Percentiles rank a stretch among this genome's conserved stretches.
These are phyloP conservation scores for Alloplasta piceator DNA, from an alignment of 2,888 invertebrate species.

Conservation along the genomic window DNA sequence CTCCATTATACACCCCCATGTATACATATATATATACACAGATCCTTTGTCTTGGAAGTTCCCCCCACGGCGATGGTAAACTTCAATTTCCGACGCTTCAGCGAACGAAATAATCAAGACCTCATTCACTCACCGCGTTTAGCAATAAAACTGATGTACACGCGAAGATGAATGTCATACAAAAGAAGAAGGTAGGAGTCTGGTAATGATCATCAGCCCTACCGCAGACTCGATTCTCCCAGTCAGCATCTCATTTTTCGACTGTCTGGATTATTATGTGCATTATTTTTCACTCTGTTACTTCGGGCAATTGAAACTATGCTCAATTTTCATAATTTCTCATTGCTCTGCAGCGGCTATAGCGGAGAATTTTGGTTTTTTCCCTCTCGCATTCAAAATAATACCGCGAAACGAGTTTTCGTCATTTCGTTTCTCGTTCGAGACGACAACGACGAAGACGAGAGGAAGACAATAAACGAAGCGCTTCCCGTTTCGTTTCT, in stretches of 20 bases:
- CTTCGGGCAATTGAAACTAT: background rate
- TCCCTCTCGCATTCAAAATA: background rate
- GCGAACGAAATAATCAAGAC: conserved; percentile 51
- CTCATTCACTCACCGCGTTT: conserved; percentile 22
- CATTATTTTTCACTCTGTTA: background rate
- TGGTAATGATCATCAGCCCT: conserved; percentile 28
- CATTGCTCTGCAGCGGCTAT: background rate
- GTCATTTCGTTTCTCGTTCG: conserved; percentile 47
- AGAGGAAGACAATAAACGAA: conserved; percentile 57
- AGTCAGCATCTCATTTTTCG: background rate
- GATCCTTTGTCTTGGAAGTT: conserved; percentile 41
- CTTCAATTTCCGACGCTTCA: conserved; percentile 34
- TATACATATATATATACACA: background rate
- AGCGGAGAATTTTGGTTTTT: background rate
- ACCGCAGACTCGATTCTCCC: conserved; percentile 1
- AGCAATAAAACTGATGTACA: too few relatives aligned
- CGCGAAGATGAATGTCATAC: too few relatives aligned
- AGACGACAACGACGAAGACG: conserved; percentile 18
- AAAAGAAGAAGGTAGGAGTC: conserved; percentile 14
- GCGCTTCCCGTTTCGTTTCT: conserved; percentile 58
- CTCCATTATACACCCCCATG: conserved; percentile 21
- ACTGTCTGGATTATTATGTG: background rate
- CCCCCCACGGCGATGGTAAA: conserved; percentile 6
- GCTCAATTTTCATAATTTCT: background rate
- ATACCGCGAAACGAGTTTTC: conserved; percentile 10